These are phyloP conservation scores for Pogonocichla stellata DNA, from an alignment of 2,113 vertebrate species.

Conservation along the genomic window DNA sequence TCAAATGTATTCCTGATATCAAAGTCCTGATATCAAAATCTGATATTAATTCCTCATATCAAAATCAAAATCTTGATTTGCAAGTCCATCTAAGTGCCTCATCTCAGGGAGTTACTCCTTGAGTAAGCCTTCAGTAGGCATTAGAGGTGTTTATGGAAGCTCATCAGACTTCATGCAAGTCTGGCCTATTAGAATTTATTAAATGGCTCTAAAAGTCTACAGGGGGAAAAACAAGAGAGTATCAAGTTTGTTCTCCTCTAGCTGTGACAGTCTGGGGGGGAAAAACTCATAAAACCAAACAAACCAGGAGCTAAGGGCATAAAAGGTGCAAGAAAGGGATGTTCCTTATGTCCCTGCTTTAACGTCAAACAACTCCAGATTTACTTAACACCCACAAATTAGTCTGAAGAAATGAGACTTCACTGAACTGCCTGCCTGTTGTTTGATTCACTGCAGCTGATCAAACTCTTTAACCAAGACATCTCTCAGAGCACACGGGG, in stretches of 20 bases:
- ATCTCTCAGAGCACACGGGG: constrained; percentile 60
- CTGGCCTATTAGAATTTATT: neutral
- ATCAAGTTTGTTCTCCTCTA: neutral
- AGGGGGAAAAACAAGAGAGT: too few species aligned
- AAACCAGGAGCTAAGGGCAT: neutral
- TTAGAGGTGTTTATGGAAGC: neutral
- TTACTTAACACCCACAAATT: neutral
- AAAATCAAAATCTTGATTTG: neutral
- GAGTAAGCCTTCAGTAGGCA: neutral
- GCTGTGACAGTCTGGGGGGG: neutral
- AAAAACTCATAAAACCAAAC: neutral
- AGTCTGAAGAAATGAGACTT: neutral
- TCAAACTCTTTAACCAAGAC: constrained; percentile 78
- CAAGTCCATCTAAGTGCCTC: neutral
- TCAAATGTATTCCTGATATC: neutral
- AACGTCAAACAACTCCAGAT: neutral
- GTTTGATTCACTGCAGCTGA: constrained; percentile 72
- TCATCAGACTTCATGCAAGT: neutral
- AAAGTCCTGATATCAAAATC: neutral
- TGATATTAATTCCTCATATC: too few species aligned
- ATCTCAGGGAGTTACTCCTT: neutral
- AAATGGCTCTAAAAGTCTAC: neutral
- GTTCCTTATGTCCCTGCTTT: neutral
- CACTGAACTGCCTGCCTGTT: neutral
- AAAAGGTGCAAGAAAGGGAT: neutral